Evolutionary conservation across 2,888 invertebrate genomes (phyloP), one percentile per base, ranked within the genome.

Genomic region (Nemotelus pantherinus): DNA sequence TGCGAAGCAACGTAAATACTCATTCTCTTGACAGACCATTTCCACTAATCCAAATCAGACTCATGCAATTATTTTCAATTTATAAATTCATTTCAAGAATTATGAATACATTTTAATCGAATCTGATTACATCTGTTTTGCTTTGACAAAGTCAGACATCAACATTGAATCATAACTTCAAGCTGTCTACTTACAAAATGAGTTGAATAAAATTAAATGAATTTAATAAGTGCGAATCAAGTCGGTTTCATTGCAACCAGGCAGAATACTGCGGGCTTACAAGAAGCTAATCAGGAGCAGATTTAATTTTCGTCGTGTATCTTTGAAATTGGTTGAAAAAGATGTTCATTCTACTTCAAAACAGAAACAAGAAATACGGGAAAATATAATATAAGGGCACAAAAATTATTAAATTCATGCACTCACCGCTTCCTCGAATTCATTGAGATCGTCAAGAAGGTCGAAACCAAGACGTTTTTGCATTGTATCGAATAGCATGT

Each of bases 361-460:
- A 25, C 25, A 25, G 25, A 25, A 25, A 25, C 25, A 25, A 25
- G 25, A 25, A 25, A 25, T 25, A 25, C 25, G 25, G 25, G 25
- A 1, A 25, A 0, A 25, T 25, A 25, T 25, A 25, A 25, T 25
- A 25, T 25, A 25, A 25, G 25, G 25, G 1, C 1, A 25, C 25
- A 25, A 25, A 25, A 25, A 25, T 25, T 25, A 25, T 25, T 25
- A 25, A 25, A 25, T 25, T 25, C 25, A 25, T 25, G 48, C 55
- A 79, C 82, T 84, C 82, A 87, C 87, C 83, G 84, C 84, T 78
- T 85, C 84, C 81, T 86, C 84, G 75, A 86, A 85, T 76, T 86
- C 85, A 48, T 81, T 83, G n/a, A 85, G 78, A 44, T 87, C 86
- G 58, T 87, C 86, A 79, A 87, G 81, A 80, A 86, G 84, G 77